Conservation (phyloP, 2,888 invertebrate genomes). For the Spilarctia lutea region DNA sequence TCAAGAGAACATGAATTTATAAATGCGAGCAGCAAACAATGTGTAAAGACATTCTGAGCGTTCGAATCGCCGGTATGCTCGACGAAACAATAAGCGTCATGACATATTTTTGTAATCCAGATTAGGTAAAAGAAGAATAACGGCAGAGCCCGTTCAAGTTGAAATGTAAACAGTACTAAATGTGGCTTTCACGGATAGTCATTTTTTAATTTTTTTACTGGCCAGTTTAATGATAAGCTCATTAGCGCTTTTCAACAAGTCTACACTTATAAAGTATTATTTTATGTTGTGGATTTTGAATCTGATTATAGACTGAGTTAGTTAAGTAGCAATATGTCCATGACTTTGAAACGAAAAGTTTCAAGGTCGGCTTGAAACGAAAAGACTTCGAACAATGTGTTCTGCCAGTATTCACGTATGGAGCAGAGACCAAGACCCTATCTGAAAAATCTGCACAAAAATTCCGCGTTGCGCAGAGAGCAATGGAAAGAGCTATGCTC, state of each 20-base stretch:
- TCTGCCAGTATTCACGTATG: too few species aligned
- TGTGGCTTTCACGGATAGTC: constrained; percentile 39
- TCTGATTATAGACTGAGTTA: not conserved
- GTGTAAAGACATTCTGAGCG: not conserved
- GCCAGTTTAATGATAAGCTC: constrained; percentile 28
- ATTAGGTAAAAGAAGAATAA: constrained; percentile 71
- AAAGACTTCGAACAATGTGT: too few species aligned
- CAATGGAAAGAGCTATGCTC: too few species aligned
- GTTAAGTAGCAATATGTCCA: too few species aligned
- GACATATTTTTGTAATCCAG: constrained; percentile 69
- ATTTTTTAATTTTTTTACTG: constrained; percentile 35
- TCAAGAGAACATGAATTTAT: too few species aligned
- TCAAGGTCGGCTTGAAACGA: too few species aligned
- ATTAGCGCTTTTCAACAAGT: constrained; percentile 30
- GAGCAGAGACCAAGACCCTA: too few species aligned
- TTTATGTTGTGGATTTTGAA: not conserved
- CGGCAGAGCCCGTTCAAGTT: constrained; percentile 61
- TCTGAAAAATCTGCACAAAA: too few species aligned
- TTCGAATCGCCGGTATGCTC: constrained; percentile 42
- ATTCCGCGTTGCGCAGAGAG: too few species aligned
- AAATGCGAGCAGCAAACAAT: not conserved
- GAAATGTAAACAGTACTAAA: constrained; percentile 60
- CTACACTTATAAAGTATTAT: not conserved
- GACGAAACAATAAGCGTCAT: constrained; percentile 43
- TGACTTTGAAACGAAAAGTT: too few species aligned